Percentiles rank a stretch among this genome's conserved stretches.
Conservation (phyloP, 2,797 vertebrate species). For the Manis crassicaudata region DNA sequence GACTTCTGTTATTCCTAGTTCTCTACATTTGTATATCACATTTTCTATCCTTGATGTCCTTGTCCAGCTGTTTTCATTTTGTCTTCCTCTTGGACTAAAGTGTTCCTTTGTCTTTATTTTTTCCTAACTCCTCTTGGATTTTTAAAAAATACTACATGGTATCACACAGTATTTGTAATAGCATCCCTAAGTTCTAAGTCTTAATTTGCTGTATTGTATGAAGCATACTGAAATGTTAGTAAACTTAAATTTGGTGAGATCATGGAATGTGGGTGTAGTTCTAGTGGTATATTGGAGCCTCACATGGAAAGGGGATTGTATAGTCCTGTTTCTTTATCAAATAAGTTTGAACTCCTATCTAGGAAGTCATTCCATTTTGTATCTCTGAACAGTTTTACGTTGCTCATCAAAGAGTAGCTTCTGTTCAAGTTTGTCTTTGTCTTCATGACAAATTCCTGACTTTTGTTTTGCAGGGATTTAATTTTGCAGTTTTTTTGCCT, state of each 20-base stretch:
- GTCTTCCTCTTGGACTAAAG: background rate
- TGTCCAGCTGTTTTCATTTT: background rate
- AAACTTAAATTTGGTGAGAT: background rate
- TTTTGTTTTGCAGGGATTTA: background rate
- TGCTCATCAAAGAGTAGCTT: background rate
- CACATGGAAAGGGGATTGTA: background rate
- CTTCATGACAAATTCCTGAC: background rate
- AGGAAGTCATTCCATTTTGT: background rate
- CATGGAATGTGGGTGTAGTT: background rate
- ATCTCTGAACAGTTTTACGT: background rate
- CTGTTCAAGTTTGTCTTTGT: background rate
- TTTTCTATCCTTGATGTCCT: background rate
- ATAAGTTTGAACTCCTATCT: background rate
- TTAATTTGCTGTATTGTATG: background rate
- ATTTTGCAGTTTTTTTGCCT: background rate
- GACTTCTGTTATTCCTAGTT: background rate
- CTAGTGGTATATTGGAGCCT: background rate
- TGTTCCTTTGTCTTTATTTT: background rate
- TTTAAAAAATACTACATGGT: background rate
- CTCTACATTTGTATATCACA: background rate
- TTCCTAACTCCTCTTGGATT: background rate
- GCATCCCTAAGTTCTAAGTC: background rate
- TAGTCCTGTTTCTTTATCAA: background rate
- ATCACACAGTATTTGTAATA: background rate
- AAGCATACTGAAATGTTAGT: background rate